Percentiles rank a stretch among this genome's conserved stretches.
phyloP scores from a whole-genome alignment of 2,113 vertebrate species.

The Pseudorectes ferrugineus region DNA sequence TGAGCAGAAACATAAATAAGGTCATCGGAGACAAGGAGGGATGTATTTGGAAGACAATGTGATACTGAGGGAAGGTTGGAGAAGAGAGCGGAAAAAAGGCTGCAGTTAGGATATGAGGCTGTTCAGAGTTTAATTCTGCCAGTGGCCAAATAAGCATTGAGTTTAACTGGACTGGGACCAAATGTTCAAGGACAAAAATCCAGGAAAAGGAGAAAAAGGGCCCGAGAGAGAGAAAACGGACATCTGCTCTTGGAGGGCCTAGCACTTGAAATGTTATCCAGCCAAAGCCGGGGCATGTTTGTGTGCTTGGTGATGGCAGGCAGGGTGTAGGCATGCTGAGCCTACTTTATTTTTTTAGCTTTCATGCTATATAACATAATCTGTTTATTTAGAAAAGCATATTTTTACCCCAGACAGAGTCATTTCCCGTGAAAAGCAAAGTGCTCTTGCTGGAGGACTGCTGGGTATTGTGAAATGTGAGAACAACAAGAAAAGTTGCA shows the following conservation, averaged over 20 bases:
- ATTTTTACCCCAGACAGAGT: conserved; percentile 54
- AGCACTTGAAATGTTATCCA: not conserved
- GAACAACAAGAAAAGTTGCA: conserved; percentile 40
- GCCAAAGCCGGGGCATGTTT: not conserved
- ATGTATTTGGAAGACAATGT: not conserved
- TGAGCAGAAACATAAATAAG: not conserved
- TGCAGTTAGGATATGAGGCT: not conserved
- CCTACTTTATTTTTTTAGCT: not conserved
- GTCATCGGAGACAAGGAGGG: not conserved
- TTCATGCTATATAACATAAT: conserved; percentile 52
- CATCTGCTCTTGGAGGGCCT: not conserved
- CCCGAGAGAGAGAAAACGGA: not conserved
- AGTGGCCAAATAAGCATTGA: not conserved
- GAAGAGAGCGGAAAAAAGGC: not conserved
- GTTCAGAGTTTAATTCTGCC: not conserved
- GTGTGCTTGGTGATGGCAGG: not conserved
- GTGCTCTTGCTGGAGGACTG: conserved; percentile 27
- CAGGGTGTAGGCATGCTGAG: not conserved
- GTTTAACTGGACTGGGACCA: not conserved
- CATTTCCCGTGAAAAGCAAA: conserved; percentile 58
- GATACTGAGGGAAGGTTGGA: not conserved
- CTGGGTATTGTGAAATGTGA: conserved; percentile 60
- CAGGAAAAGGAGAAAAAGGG: not conserved
- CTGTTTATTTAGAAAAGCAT: conserved; percentile 59
- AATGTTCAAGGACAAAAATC: not conserved